Evolutionary conservation across 2,888 invertebrate species (phyloP), one percentile per base, ranked within the genome.

Genomic region (Brachypalpus laphriformis): DNA sequence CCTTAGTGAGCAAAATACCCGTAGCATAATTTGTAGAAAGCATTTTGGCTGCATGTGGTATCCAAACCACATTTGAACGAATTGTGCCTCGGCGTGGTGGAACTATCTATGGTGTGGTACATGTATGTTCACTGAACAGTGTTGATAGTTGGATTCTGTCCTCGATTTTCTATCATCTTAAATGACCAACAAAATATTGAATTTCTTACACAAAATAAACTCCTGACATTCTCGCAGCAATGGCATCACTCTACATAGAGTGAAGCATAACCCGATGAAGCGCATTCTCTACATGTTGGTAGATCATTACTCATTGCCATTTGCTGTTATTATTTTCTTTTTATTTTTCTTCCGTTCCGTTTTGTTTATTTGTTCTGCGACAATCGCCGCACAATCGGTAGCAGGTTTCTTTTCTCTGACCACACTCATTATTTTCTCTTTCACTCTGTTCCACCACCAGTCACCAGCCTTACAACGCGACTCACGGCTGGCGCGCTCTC

Each of bases 351-450:
- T 51, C 42, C 68, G 59, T 45, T 75, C 31, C 68, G 54, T 61
- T 77, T 61, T 77, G 54, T 34, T 77, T 66, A 45, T 77, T 31
- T 66, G 28, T 57, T 61, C 61, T 6, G 37, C 28, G 57, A 72
- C 71, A 66, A 65, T 74, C 68, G 57, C 59, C 72, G 61, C 59
- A 4, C 45, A 66, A 74, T 68, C 56, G 25, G 57, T 72, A 82
- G 68, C 82, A 83, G 63, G 80, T 83, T 80, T 70, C 68, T 47
- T 59, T 45, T 61, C 65, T 59, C 65, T 61, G 45, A 54, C 66
- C 72, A 57, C 66, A 49, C 42, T 61, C 54, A 59, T 83, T 78
- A 40, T 78, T 83, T 83, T 68, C 78, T 66, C 72, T 78, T 70
- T 63, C 31, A 22, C 59, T 66, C 31, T 47, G 74, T 25, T 54